Evolutionary conservation across 2,797 vertebrate genomes (phyloP).

Genomic region (Gobio occitaniae): DNA sequence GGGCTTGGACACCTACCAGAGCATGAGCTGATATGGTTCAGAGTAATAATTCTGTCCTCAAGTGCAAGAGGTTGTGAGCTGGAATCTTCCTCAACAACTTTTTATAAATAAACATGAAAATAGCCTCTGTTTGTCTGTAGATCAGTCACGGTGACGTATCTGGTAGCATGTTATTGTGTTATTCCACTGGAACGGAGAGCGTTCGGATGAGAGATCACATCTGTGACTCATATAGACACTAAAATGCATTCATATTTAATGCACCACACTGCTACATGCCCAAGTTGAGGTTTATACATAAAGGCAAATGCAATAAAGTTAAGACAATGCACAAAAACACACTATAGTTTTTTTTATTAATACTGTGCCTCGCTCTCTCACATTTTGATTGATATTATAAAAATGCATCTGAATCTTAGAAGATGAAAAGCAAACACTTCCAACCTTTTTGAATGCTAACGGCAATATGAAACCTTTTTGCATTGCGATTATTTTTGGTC

Average conservation of each 20-base stretch:
- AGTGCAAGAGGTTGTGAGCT: not conserved
- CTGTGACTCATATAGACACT: not conserved
- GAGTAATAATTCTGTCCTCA: constrained; percentile 1
- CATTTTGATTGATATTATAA: not conserved
- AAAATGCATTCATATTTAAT: constrained; percentile 35
- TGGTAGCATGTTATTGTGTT: constrained; percentile 19
- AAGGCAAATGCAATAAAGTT: constrained; percentile 17
- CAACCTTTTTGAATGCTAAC: constrained; percentile 21
- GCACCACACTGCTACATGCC: not conserved
- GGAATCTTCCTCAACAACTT: not conserved
- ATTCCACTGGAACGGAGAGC: not conserved
- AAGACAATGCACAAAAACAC: not conserved
- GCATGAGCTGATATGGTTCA: not conserved
- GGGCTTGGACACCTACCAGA: not conserved
- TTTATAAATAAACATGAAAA: constrained; percentile 14
- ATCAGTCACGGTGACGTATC: constrained; percentile 7
- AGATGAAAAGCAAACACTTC: constrained; percentile 32
- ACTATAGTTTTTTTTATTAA: not conserved
- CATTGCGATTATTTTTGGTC: constrained; percentile 38
- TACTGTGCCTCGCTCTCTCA: not conserved
- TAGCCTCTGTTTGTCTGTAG: not conserved
- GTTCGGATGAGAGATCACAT: not conserved
- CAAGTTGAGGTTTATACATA: constrained; percentile 5
- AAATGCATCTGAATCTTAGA: constrained; percentile 9
- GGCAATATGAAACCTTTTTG: constrained; percentile 20